A percentile compares a stretch with the other conserved stretches of the same genome.
These are phyloP conservation scores for Magallana ariakensis DNA, from an alignment of 1,140 invertebrate species.

Conservation along the genomic window DNA sequence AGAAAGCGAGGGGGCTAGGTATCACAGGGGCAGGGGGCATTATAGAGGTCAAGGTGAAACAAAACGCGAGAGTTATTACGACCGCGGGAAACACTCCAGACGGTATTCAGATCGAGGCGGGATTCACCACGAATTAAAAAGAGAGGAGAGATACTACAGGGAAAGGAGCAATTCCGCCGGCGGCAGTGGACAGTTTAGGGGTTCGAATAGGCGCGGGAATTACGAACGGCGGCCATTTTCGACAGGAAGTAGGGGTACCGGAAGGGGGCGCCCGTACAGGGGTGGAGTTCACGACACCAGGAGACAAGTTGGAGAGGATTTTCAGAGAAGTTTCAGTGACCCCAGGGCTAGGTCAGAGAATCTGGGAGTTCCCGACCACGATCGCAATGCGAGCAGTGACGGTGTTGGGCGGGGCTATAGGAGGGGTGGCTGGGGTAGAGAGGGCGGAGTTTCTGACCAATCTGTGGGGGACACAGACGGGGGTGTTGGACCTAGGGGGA, in stretches of 20 bases:
- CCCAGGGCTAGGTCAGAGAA: constrained; percentile 43
- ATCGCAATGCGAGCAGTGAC: background rate
- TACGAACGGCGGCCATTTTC: background rate
- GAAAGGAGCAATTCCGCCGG: constrained; percentile 22
- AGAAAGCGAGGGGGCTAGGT: background rate
- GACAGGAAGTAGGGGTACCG: background rate
- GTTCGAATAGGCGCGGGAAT: constrained; percentile 12
- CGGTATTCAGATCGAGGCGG: background rate
- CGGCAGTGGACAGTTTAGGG: background rate
- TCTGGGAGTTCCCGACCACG: background rate
- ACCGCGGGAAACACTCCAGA: background rate
- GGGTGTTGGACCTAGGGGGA: background rate
- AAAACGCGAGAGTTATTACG: background rate
- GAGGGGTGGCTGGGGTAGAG: background rate
- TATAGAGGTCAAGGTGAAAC: constrained; percentile 13
- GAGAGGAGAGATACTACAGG: constrained; percentile 29
- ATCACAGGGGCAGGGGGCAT: constrained; percentile 12
- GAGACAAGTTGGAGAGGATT: constrained; percentile 43
- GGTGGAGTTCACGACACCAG: background rate
- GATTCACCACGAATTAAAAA: constrained; percentile 27
- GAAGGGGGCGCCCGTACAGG: background rate
- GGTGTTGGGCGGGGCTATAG: background rate
- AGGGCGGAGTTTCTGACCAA: background rate
- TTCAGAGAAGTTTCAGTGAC: constrained; percentile 56
- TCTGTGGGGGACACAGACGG: background rate